These are phyloP conservation scores for Watsonalla cultraria DNA, from an alignment of 2,888 invertebrate genomes.

Conservation along the genomic window DNA sequence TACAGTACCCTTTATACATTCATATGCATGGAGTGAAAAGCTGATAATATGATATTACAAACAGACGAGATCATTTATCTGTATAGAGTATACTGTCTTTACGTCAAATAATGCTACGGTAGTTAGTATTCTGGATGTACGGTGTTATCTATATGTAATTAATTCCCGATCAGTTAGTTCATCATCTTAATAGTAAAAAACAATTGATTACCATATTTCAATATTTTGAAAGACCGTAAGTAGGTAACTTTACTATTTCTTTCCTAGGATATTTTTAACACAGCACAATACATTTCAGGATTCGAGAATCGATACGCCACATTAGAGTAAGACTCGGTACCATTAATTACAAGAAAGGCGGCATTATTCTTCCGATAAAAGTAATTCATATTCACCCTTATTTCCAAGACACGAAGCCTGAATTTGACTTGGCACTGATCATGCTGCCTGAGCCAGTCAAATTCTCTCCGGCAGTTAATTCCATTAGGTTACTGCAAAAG, in stretches of 20 bases:
- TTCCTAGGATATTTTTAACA: not conserved
- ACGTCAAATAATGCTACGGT: no score
- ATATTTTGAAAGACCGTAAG: not conserved
- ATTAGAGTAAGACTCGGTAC: slow-evolving; percentile 57
- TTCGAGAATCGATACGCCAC: slow-evolving; percentile 39
- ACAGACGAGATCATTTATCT: no score
- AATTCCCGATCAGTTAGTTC: no score
- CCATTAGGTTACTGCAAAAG: slow-evolving; percentile 40
- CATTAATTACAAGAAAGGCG: slow-evolving; percentile 56
- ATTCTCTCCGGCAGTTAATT: slow-evolving; percentile 31
- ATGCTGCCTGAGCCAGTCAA: slow-evolving; percentile 35
- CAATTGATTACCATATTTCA: no score
- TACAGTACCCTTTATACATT: no score
- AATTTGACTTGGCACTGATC: slow-evolving; percentile 54
- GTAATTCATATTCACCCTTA: slow-evolving; percentile 52
- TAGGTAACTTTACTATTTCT: not conserved
- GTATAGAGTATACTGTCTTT: no score
- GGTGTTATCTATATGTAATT: no score
- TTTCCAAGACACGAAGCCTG: slow-evolving; percentile 50
- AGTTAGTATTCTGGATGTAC: no score
- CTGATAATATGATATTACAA: no score
- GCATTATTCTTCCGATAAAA: slow-evolving; percentile 44
- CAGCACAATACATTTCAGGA: slow-evolving; percentile 27
- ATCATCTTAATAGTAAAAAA: no score
- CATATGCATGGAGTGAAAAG: no score